Base-by-base conservation (phyloP, 2,113 vertebrate genomes). In the Triplophysa rosa region DNA sequence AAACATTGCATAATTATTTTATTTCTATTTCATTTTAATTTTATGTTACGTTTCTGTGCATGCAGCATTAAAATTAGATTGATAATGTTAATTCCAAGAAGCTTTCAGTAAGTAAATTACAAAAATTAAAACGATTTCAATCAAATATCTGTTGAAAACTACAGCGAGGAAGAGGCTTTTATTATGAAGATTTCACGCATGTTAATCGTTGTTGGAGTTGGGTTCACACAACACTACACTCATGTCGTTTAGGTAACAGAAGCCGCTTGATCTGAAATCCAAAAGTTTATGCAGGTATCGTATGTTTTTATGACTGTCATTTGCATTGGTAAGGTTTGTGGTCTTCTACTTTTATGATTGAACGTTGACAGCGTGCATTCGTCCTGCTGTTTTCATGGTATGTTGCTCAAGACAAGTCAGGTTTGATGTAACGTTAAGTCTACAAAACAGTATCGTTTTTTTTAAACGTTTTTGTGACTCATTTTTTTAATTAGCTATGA, bases 81-180 rank as follows among this genome's bases (percentile, higher is more conserved):
- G 3, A 4, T 29, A 29, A 24, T 24, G 24, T 24, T 24, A 24
- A 24, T 24, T 24, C 24, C 24, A 24, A 24, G 24, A 1, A 29
- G 29, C 29, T 29, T 29, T 29, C 29, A 29, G 3, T 29, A 4
- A 29, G 4, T 29, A 29, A 29, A 4, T 29, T 0, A 29, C 29
- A 29, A 29, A 29, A 29, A 29, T 29, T 4, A 4, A 29, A 4
- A 29, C 3, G 29, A 29, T 29, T 29, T 37, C 0, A 37, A 37
- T 37, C 0, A 37, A 6, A 14, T 1, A 52, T 6, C 49, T 52
- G 13, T 16, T 17, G 4, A 4, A 49, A 45, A 52, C 49, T 52
- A 52, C 16, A 14, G 16, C 5, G 14, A 52, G 49, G 5, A 16
- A n/a, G 72, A 17, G 45, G 16, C 73, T 77, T 77, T 77, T 77